phyloP scores from a whole-genome alignment of 2,888 invertebrate genomes.

The Crocallis elinguaria region DNA sequence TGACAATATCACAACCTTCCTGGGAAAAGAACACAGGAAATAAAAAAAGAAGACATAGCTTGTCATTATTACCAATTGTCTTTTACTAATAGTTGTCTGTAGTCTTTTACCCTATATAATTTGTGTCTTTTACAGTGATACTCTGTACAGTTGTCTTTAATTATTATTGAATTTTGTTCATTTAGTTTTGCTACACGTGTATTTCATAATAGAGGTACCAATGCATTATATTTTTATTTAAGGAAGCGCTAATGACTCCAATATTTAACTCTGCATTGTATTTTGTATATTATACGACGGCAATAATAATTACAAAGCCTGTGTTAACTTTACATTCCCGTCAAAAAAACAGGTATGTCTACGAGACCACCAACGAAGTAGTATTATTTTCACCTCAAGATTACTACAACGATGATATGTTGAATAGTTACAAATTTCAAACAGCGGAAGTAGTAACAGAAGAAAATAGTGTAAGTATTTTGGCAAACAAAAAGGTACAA shows the following conservation, averaged over 20 bases:
- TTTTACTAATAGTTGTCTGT: too few relatives aligned
- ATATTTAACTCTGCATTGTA: not conserved
- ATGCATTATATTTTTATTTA: not conserved
- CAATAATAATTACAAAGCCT: not conserved
- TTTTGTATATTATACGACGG: not conserved
- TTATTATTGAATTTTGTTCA: too few relatives aligned
- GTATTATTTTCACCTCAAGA: conserved; percentile 46
- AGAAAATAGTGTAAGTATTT: too few relatives aligned
- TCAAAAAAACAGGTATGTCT: conserved; percentile 41
- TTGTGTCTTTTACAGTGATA: too few relatives aligned
- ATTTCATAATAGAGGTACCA: too few relatives aligned
- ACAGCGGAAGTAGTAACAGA: not conserved
- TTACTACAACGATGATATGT: conserved; percentile 35
- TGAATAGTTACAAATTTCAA: not conserved
- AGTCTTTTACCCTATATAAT: too few relatives aligned
- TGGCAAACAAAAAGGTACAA: too few relatives aligned
- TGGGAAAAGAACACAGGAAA: too few relatives aligned
- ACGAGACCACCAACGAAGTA: conserved; percentile 33
- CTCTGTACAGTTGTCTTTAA: too few relatives aligned
- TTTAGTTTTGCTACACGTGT: not conserved
- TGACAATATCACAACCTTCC: too few relatives aligned
- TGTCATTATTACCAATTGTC: too few relatives aligned
- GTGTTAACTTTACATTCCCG: conserved; percentile 40
- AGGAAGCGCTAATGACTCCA: not conserved
- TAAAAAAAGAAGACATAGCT: too few relatives aligned